These are phyloP conservation scores for Mixornis gularis DNA, from an alignment of 2,113 vertebrate genomes.

Conservation along the genomic window DNA sequence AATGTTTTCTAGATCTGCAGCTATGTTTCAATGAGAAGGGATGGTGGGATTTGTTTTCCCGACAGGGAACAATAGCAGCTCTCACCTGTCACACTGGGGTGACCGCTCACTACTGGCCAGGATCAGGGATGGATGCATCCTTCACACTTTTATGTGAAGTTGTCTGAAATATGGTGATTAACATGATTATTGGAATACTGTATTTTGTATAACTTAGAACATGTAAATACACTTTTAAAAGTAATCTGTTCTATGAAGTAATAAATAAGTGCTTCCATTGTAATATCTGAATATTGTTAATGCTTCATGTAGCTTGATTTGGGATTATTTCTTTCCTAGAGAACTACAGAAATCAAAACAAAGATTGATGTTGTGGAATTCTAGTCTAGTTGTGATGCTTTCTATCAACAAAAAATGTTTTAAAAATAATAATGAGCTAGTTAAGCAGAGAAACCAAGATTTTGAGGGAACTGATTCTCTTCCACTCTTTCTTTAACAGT, in stretches of 20 bases:
- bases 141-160: conserved; percentile 49
- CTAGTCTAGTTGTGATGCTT: conserved; percentile 59
- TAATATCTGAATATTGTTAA: conserved; percentile 63
- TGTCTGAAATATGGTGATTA: conserved; percentile 54
- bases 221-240: conserved; percentile 70
- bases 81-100: neutral
- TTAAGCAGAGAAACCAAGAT: conserved; percentile 52
- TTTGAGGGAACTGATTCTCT: conserved; percentile 13
- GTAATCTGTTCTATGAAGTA: conserved; percentile 64
- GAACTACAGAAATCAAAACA: conserved; percentile 54
- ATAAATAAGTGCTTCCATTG: conserved; percentile 68
- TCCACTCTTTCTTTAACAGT: conserved; percentile 25
- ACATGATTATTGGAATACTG: conserved; percentile 63
- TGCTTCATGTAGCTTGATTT: conserved; percentile 65
- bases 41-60: neutral
- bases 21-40: neutral
- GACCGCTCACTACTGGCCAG: neutral
- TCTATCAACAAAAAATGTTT: conserved; percentile 44
- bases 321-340: conserved; percentile 31
- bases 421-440: conserved; percentile 21
- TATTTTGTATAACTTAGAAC: conserved; percentile 65
- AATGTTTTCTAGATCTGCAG: conserved; percentile 45
- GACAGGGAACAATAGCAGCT: neutral
- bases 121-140: conserved; percentile 2
- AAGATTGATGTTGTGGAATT: conserved; percentile 62